A percentile compares a stretch with the other conserved stretches of the same genome.
Conservation (phyloP, 2,113 vertebrate genomes). For the Gymnobelideus leadbeateri region DNA sequence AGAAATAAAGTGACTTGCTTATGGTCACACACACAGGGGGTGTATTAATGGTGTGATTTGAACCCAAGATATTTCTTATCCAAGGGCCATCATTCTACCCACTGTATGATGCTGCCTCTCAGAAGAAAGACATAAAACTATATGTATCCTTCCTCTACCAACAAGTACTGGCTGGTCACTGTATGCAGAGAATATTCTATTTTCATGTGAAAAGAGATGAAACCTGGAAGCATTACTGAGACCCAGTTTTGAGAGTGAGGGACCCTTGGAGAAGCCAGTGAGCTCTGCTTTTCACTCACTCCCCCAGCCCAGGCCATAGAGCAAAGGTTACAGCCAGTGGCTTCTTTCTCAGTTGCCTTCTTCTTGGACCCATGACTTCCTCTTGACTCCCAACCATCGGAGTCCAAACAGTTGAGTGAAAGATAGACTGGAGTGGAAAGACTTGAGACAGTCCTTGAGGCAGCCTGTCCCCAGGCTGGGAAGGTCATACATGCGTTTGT, state of each 20-base stretch:
- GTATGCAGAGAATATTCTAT: not conserved
- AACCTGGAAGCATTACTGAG: not conserved
- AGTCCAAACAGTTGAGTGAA: too few relatives aligned
- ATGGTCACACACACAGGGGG: not conserved
- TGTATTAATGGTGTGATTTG: not conserved
- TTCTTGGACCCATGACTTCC: too few relatives aligned
- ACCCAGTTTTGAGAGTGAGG: not conserved
- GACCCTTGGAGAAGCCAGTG: not conserved
- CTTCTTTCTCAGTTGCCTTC: too few relatives aligned
- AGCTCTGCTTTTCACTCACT: not conserved
- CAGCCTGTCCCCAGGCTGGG: too few relatives aligned
- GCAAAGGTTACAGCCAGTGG: not conserved
- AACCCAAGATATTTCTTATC: not conserved
- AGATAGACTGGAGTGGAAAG: too few relatives aligned
- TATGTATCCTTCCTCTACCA: not conserved
- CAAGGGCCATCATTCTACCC: not conserved
- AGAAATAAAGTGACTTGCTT: not conserved
- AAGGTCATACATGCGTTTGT: too few relatives aligned
- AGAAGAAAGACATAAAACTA: not conserved
- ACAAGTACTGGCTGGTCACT: not conserved
- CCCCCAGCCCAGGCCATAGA: not conserved
- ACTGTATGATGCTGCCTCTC: not conserved
- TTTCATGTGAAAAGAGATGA: not conserved
- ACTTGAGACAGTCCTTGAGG: too few relatives aligned
- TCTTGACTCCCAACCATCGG: too few relatives aligned